These are phyloP conservation scores for Nephrocerus scutellatus DNA, from an alignment of 2,888 invertebrate genomes.

Conservation along the genomic window DNA sequence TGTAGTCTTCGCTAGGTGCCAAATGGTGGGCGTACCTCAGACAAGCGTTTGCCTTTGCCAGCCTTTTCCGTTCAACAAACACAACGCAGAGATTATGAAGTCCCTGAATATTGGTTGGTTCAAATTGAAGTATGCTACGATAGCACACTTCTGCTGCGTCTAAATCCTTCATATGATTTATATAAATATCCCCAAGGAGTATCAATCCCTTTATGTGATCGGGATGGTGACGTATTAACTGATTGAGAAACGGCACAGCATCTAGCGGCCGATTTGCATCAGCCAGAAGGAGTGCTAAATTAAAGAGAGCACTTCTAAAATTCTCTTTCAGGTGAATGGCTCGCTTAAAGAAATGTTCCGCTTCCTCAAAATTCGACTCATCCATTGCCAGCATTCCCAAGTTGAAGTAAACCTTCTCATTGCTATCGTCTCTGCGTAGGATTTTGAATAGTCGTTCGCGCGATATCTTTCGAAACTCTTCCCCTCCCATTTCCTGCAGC, in stretches of 20 bases:
- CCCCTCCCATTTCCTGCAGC: conserved; percentile 80
- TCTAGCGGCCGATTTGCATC: conserved; percentile 83
- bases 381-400: conserved; percentile 97
- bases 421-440: conserved; percentile 58
- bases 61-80: conserved; percentile 82
- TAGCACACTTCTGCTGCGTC: conserved; percentile 96
- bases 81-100: conserved; percentile 95
- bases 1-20: conserved; percentile 87
- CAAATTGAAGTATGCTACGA: conserved; percentile 74
- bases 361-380: conserved; percentile 78
- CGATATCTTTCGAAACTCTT: conserved; percentile 71
- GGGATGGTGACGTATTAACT: conserved; percentile 82
- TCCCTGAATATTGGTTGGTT: conserved; percentile 88
- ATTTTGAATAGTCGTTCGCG: conserved; percentile 74
- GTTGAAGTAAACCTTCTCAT: conserved; percentile 91
- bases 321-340: conserved; percentile 82
- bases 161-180: conserved; percentile 89
- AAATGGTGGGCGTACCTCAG: conserved; percentile 70
- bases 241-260: conserved; percentile 86
- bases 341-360: conserved; percentile 84
- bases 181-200: conserved; percentile 89
- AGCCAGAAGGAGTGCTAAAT: conserved; percentile 81
- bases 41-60: conserved; percentile 79
- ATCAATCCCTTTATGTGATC: conserved; percentile 93
- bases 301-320: conserved; percentile 90